These are phyloP conservation scores for Onychomys leucogaster DNA, from an alignment of 2,797 vertebrate genomes.

Conservation along the genomic window DNA sequence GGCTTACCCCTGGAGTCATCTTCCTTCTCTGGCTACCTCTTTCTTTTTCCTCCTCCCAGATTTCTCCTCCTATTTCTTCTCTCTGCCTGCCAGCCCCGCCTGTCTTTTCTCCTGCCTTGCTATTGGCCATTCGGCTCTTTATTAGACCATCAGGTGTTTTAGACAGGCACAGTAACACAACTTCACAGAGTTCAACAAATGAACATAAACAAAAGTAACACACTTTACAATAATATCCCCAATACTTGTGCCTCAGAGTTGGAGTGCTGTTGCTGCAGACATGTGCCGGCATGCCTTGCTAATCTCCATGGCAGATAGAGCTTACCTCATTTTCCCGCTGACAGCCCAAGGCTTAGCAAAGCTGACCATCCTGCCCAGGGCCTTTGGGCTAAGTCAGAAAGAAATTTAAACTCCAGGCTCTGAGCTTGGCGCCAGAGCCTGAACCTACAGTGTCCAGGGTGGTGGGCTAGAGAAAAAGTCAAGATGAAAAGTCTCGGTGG, in stretches of 20 bases:
- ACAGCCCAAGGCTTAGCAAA: constrained; percentile 42
- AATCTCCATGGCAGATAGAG: neutral
- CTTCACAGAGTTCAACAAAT: too few relatives aligned
- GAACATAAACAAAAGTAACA: too few relatives aligned
- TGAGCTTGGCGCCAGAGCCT: neutral
- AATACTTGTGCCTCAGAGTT: neutral
- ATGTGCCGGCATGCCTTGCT: neutral
- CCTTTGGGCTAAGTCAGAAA: constrained; percentile 18
- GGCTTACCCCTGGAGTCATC: too few relatives aligned
- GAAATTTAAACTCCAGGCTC: neutral
- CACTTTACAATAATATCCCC: too few relatives aligned
- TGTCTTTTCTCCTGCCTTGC: too few relatives aligned
- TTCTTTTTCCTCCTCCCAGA: too few relatives aligned
- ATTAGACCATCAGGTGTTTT: too few relatives aligned
- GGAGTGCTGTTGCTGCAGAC: neutral
- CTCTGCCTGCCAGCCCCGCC: too few relatives aligned
- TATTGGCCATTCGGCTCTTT: too few relatives aligned
- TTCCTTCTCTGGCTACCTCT: too few relatives aligned
- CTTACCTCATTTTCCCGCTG: constrained; percentile 30
- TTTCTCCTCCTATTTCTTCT: too few relatives aligned
- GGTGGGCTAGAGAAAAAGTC: neutral
- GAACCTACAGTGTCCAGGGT: neutral
- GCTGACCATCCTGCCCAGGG: neutral
- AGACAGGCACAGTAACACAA: too few relatives aligned
- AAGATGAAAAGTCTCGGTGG: neutral